These are phyloP conservation scores for Adrianichthys oophorus DNA, from an alignment of 2,797 vertebrate species.

Conservation along the genomic window DNA sequence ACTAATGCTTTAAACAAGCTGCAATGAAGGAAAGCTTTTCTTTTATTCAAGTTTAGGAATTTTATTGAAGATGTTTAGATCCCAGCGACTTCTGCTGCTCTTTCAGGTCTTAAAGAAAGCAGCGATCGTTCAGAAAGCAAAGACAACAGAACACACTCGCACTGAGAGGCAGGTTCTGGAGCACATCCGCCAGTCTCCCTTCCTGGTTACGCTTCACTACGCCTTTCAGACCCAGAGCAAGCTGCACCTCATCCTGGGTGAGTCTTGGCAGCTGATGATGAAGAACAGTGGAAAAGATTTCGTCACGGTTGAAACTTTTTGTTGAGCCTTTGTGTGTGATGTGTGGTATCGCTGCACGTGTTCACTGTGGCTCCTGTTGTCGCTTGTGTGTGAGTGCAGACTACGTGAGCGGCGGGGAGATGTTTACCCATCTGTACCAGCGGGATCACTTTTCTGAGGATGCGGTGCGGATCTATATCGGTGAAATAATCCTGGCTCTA, in stretches of 20 bases:
- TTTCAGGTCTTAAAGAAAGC: slow-evolving; percentile 89
- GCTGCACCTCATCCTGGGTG: slow-evolving; percentile 92
- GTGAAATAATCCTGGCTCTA: slow-evolving; percentile 89
- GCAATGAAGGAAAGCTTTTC: no score
- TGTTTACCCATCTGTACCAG: slow-evolving; percentile 94
- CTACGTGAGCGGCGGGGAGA: slow-evolving; percentile 92
- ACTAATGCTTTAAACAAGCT: slow-evolving; percentile 6
- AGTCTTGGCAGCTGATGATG: slow-evolving; percentile 29
- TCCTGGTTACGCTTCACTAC: slow-evolving; percentile 93
- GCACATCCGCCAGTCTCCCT: slow-evolving; percentile 91
- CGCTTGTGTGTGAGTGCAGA: slow-evolving; percentile 74
- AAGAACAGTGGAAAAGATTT: slow-evolving; percentile 1
- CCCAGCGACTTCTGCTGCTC: neutral
- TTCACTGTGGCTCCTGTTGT: slow-evolving; percentile 32
- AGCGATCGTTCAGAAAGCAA: slow-evolving; percentile 90
- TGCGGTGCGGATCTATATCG: slow-evolving; percentile 88
- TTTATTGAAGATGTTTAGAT: neutral
- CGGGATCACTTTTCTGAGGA: slow-evolving; percentile 90
- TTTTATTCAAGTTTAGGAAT: no score
- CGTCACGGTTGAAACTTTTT: slow-evolving; percentile 9
- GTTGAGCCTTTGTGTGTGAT: slow-evolving; percentile 15
- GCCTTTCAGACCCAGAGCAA: slow-evolving; percentile 95
- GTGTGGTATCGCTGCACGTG: slow-evolving; percentile 16
- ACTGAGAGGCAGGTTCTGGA: slow-evolving; percentile 91
- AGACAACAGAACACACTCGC: slow-evolving; percentile 91